Percentiles rank a stretch among this genome's conserved stretches.
These are phyloP conservation scores for Pristiophorus japonicus DNA, from an alignment of 2,113 vertebrate species.

Conservation along the genomic window DNA sequence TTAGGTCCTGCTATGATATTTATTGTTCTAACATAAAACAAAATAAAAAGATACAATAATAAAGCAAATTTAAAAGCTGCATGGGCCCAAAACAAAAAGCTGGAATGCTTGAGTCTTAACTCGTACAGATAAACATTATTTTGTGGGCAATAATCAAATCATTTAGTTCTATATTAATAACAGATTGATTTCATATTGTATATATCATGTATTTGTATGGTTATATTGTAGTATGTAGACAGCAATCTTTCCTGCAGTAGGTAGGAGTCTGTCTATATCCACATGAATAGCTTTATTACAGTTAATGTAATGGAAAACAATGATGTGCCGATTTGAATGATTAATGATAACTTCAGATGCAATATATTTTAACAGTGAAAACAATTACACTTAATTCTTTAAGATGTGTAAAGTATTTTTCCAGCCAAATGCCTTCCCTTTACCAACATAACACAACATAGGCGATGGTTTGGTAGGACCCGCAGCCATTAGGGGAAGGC, in stretches of 20 bases:
- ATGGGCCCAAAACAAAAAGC: not conserved
- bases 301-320: not conserved
- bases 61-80: not conserved
- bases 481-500: no score
- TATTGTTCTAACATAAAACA: not conserved
- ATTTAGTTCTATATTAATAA: not conserved
- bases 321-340: not conserved
- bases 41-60: not conserved
- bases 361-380: not conserved
- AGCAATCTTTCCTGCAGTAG: not conserved
- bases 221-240: not conserved
- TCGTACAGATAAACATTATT: not conserved
- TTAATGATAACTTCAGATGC: not conserved
- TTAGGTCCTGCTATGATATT: not conserved
- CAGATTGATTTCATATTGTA: not conserved
- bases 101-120: not conserved
- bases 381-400: not conserved
- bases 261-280: not conserved
- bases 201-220: not conserved
- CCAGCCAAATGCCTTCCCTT: no score
- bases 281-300: not conserved
- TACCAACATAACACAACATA: not conserved
- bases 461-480: not conserved
- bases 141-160: not conserved
- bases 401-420: not conserved